phyloP scores from a whole-genome alignment of 2,113 vertebrate genomes.

The Pachyramphus minor region DNA sequence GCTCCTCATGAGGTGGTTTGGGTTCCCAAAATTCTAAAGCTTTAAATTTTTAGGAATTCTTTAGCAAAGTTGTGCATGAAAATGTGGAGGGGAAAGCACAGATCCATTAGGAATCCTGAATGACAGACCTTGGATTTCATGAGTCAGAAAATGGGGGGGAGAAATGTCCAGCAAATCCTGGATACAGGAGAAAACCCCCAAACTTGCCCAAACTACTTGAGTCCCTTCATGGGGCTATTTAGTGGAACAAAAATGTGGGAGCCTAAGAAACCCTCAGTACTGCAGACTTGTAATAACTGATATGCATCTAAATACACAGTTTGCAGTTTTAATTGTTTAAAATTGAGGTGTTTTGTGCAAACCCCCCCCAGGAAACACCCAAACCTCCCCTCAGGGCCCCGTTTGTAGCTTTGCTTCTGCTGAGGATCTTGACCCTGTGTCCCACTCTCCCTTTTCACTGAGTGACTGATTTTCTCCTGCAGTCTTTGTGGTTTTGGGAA shows the following conservation, averaged over 20 bases:
- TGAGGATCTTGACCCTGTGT: background rate
- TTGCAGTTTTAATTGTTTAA: background rate
- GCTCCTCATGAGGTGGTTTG: accelerated
- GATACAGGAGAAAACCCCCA: background rate
- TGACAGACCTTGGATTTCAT: background rate
- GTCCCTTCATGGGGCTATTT: background rate
- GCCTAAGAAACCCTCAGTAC: background rate
- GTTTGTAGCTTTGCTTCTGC: background rate
- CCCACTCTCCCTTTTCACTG: background rate
- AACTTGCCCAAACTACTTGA: background rate
- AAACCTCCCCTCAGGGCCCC: background rate
- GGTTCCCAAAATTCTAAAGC: background rate
- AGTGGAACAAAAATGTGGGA: background rate
- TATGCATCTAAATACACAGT: accelerated
- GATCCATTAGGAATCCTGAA: background rate
- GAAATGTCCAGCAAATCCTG: background rate
- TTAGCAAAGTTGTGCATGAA: background rate
- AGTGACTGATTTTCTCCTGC: slow-evolving; percentile 67
- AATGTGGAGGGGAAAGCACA: background rate
- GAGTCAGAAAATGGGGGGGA: background rate
- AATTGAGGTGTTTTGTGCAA: background rate
- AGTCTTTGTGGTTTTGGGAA: slow-evolving; percentile 98
- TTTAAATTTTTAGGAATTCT: background rate
- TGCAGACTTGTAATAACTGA: background rate
- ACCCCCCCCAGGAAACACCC: background rate